These are phyloP conservation scores for Epizoanthus scotinus DNA, from an alignment of 92 coral and sea anemone genomes.

Conservation along the genomic window DNA sequence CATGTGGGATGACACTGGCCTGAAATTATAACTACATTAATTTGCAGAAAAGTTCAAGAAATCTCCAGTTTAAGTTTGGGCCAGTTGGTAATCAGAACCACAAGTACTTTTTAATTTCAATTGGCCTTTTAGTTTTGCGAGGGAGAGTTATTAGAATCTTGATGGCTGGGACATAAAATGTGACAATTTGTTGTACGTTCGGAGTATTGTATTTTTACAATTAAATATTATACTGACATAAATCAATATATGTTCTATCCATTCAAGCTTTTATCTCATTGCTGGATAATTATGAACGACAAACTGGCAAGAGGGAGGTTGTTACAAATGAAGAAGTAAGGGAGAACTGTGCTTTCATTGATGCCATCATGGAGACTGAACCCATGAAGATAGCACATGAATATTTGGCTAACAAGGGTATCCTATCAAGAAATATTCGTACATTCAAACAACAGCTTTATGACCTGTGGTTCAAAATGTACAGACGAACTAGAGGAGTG, in stretches of 20 bases:
- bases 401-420: conserved; percentile 63
- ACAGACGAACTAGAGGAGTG: conserved; percentile 80
- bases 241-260: neutral
- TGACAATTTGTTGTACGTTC: too few relatives aligned
- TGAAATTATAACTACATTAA: too few relatives aligned
- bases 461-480: conserved; percentile 89
- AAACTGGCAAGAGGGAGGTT: conserved; percentile 82
- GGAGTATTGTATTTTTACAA: neutral
- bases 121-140: too few relatives aligned
- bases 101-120: too few relatives aligned
- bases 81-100: too few relatives aligned
- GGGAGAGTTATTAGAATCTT: too few relatives aligned
- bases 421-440: conserved; percentile 62
- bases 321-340: conserved; percentile 84
- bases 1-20: too few relatives aligned
- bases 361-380: conserved; percentile 84
- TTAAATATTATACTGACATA: neutral
- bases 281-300: conserved; percentile 92
- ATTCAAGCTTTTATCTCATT: conserved; percentile 88
- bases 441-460: conserved; percentile 76
- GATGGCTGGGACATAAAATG: too few relatives aligned
- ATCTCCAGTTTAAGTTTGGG: too few relatives aligned
- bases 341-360: conserved; percentile 90
- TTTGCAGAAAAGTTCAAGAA: too few relatives aligned
- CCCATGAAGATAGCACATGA: conserved; percentile 91